phyloP scores from a whole-genome alignment of 2,888 invertebrate species.

The Drosophila recens region DNA sequence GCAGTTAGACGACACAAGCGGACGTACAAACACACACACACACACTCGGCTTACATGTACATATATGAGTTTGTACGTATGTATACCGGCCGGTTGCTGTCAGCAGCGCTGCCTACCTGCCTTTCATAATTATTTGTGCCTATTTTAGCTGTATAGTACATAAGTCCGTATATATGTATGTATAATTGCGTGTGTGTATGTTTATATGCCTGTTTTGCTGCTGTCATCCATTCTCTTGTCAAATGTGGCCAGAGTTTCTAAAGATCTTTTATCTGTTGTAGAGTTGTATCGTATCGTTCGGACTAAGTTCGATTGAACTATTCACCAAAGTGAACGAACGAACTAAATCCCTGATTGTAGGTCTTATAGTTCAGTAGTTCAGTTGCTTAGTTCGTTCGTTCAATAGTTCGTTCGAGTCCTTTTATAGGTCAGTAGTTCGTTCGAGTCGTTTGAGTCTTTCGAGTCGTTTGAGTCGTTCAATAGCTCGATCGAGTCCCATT shows the following conservation, averaged over 20 bases:
- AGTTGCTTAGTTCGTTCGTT: no score
- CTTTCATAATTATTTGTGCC: conserved; percentile 79
- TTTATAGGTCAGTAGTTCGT: no score
- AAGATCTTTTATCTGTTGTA: conserved; percentile 40
- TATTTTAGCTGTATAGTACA: conserved; percentile 56
- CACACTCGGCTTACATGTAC: conserved; percentile 15
- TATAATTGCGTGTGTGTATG: conserved; percentile 6
- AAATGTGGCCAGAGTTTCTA: conserved; percentile 57
- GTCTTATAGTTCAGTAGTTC: no score
- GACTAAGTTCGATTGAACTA: no score
- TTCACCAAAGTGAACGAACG: no score
- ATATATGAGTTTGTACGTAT: conserved; percentile 33
- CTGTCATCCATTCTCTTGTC: conserved; percentile 53
- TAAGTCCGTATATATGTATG: conserved; percentile 12
- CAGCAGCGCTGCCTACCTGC: conserved; percentile 57
- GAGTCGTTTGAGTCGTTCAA: no score
- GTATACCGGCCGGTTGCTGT: conserved; percentile 74
- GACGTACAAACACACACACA: conserved; percentile 19
- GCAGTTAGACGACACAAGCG: conserved; percentile 68
- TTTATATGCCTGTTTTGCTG: conserved; percentile 37
- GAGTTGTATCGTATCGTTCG: no score
- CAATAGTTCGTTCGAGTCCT: no score
- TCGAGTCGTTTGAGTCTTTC: no score
- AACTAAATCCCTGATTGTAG: no score
- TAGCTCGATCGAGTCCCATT: no score